These are phyloP conservation scores for Amblyjoppa proteus DNA, from an alignment of 2,888 invertebrate genomes.

Conservation along the genomic window DNA sequence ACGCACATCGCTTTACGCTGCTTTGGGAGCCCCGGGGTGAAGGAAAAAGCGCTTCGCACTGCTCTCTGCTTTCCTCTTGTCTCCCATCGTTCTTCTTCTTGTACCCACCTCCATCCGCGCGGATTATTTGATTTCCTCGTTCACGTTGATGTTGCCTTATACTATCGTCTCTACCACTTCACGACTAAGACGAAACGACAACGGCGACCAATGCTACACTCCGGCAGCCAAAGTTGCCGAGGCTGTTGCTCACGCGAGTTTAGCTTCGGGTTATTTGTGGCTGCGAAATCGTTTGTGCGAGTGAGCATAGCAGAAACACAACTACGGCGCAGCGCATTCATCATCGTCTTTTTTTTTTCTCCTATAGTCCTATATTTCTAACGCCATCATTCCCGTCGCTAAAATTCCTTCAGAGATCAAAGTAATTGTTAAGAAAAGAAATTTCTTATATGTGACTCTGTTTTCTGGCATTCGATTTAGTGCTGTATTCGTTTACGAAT, in stretches of 20 bases:
- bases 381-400: slow-evolving; percentile 10
- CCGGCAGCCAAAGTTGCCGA: slow-evolving; percentile 4
- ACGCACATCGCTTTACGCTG: slow-evolving; percentile 5
- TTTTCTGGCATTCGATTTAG: slow-evolving; percentile 4
- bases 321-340: neutral
- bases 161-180: slow-evolving; percentile 7
- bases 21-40: slow-evolving; percentile 13
- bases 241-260: slow-evolving; percentile 21
- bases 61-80: slow-evolving; percentile 25
- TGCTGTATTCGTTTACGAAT: neutral
- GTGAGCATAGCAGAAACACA: slow-evolving; percentile 16
- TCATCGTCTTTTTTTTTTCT: neutral
- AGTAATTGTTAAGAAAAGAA: slow-evolving; percentile 37
- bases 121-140: slow-evolving; percentile 30
- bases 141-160: slow-evolving; percentile 26
- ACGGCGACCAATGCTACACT: slow-evolving; percentile 5
- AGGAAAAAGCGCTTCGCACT: slow-evolving; percentile 26
- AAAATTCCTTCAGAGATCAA: slow-evolving; percentile 45
- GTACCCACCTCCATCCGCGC: neutral
- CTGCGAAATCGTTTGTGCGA: slow-evolving; percentile 38
- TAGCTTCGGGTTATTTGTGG: slow-evolving; percentile 44
- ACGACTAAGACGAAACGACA: slow-evolving; percentile 21
- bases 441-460: neutral
- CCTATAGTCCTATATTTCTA: neutral
- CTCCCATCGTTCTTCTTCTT: slow-evolving; percentile 4